Evolutionary conservation across 1,140 invertebrate species (phyloP), one percentile per base, ranked within the genome.

Genomic region (Macrosteles quadrilineatus): DNA sequence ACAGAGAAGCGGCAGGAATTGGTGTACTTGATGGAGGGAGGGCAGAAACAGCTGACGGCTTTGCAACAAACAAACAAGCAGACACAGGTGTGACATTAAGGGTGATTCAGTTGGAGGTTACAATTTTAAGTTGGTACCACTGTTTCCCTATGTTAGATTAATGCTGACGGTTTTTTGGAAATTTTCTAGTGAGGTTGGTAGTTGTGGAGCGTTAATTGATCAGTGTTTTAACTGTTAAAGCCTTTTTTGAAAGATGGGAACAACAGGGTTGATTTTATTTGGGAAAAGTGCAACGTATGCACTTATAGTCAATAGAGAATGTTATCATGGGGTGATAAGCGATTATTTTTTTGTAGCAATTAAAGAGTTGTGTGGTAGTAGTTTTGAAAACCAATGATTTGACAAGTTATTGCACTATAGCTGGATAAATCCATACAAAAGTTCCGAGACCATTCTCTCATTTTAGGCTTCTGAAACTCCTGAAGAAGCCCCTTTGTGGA

Each of bases 11-110:
- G 31, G 6, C 62, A 65, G 47, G 36, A 50, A 21, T 23, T 29
- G 1, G 45, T 68, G 4, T 68, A 31, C 29, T 2, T 68, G 45
- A 29, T 57, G 25, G 66, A 68, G 19, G 66, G 66, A 2, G 66
- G 36, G 1, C 36, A 66, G 32, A 66, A 66, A 31, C 32, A 66
- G 32, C 31, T 66, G 40, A 45, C 31, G 12, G n/a, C 59, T 32
- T 32, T 32, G 29, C 25, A 31, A 40, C 29, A 32, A 23, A 19
- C 19, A 9, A 64, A 66, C 32, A 45, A 66, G 45, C 32, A 66
- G 65, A 27, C 63, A 19, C 55, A 30, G 55, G 21, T 59, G 3
- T 43, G 36, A 11, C 9, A 11, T 43, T 17, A 43, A 17, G 36
- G 9, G 9, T 9, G 36, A 43, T 43, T 50, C n/a, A 50, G 17